These are phyloP conservation scores for Troides helena DNA, from an alignment of 2,888 invertebrate species.

Conservation along the genomic window DNA sequence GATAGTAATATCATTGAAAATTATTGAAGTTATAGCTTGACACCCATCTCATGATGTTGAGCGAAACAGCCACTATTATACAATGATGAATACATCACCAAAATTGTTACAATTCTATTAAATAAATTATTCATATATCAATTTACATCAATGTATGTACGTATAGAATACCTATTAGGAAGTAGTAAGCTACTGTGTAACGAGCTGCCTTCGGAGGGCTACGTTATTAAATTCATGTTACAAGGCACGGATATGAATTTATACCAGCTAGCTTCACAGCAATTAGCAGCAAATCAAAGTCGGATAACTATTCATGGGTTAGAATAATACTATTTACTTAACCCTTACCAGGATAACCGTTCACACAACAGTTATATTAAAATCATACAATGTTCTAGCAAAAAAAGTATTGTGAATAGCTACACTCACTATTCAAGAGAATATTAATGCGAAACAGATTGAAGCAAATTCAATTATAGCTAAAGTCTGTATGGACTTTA, in stretches of 20 bases:
- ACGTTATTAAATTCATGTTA: conserved; percentile 44
- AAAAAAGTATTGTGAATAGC: background rate
- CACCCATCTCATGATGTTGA: no score
- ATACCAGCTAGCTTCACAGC: conserved; percentile 43
- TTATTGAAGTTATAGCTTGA: no score
- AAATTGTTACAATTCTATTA: background rate
- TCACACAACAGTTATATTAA: background rate
- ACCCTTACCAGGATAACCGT: background rate
- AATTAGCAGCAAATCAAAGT: conserved; percentile 49
- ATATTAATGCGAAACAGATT: no score
- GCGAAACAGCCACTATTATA: no score
- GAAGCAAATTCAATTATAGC: no score
- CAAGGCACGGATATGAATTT: conserved; percentile 50
- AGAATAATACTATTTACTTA: conserved; percentile 1
- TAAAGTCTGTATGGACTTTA: background rate
- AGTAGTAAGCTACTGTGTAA: conserved; percentile 33
- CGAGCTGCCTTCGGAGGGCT: conserved; percentile 33
- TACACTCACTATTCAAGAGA: no score
- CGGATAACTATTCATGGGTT: background rate
- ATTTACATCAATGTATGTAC: background rate
- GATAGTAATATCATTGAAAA: no score
- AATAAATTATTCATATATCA: background rate
- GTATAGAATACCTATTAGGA: conserved; percentile 28
- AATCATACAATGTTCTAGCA: background rate
- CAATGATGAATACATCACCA: background rate